These are phyloP conservation scores for Amphimallon solstitiale DNA, from an alignment of 2,888 invertebrate genomes.

Conservation along the genomic window DNA sequence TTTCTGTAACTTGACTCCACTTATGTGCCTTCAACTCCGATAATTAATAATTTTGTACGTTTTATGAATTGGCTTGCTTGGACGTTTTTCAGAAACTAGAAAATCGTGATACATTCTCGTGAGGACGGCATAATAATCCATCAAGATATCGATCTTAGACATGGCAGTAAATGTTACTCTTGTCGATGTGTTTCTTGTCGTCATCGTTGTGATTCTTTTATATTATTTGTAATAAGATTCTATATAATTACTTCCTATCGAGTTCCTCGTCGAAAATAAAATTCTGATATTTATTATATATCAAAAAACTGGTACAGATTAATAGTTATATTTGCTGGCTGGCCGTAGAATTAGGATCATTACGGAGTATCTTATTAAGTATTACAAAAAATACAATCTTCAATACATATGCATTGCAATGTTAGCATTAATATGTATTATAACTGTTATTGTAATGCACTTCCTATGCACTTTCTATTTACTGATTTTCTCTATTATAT, in stretches of 20 bases:
- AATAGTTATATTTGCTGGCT: too few species aligned
- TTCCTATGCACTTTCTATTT: too few species aligned
- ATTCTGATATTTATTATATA: too few species aligned
- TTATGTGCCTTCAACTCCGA: not conserved
- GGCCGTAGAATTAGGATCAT: too few species aligned
- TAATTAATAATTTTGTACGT: constrained; percentile 16
- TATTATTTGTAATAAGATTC: not conserved
- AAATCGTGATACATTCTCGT: constrained; percentile 21
- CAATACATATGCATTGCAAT: too few species aligned
- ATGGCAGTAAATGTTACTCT: constrained; percentile 3
- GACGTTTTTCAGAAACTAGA: constrained; percentile 16
- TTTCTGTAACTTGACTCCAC: too few species aligned
- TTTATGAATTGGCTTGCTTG: constrained; percentile 5
- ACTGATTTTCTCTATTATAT: too few species aligned
- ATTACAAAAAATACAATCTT: too few species aligned
- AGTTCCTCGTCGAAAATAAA: not conserved
- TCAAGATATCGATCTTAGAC: constrained; percentile 26
- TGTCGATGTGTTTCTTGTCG: not conserved
- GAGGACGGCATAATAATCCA: constrained; percentile 8
- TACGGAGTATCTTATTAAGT: too few species aligned
- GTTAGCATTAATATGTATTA: too few species aligned
- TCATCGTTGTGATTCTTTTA: constrained; percentile 11
- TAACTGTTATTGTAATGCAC: too few species aligned
- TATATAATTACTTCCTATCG: constrained; percentile 4
- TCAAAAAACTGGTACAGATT: too few species aligned